These are phyloP conservation scores for Ormyrus rosae DNA, from an alignment of 2,888 invertebrate genomes.

Conservation along the genomic window DNA sequence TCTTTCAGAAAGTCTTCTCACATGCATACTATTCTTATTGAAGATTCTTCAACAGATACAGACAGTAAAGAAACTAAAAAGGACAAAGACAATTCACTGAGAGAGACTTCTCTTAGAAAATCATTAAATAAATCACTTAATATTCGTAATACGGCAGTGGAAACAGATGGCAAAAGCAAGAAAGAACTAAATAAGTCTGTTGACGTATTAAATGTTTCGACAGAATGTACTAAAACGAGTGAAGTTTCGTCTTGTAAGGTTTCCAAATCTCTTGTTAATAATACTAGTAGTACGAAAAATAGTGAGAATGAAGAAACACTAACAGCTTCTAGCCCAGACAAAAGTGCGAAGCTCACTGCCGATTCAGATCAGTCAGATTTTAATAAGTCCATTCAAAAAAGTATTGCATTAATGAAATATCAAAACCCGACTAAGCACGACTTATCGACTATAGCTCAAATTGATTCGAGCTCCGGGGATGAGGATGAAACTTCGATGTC, in stretches of 20 bases:
- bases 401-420: constrained; percentile 27
- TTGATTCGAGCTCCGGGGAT: constrained; percentile 48
- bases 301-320: too few relatives aligned
- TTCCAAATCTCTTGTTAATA: constrained; percentile 3
- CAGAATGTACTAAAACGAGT: constrained; percentile 13
- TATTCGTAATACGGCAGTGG: background rate
- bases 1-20: constrained; percentile 30
- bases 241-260: background rate
- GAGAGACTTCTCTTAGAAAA: constrained; percentile 25
- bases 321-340: background rate
- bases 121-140: constrained; percentile 34
- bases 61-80: too few relatives aligned
- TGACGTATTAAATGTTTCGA: constrained; percentile 38
- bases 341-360: background rate
- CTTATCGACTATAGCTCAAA: constrained; percentile 55
- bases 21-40: background rate
- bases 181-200: background rate
- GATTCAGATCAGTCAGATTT: background rate
- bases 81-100: too few relatives aligned
- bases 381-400: constrained; percentile 36
- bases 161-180: constrained; percentile 13
- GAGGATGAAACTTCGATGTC: constrained; percentile 23
- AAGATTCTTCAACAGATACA: too few relatives aligned
- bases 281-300: background rate
- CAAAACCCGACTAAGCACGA: constrained; percentile 44